Evolutionary conservation across 2,797 vertebrate species (phyloP), one percentile per base, ranked within the genome.

Genomic region (Lutjanus argentimaculatus): DNA sequence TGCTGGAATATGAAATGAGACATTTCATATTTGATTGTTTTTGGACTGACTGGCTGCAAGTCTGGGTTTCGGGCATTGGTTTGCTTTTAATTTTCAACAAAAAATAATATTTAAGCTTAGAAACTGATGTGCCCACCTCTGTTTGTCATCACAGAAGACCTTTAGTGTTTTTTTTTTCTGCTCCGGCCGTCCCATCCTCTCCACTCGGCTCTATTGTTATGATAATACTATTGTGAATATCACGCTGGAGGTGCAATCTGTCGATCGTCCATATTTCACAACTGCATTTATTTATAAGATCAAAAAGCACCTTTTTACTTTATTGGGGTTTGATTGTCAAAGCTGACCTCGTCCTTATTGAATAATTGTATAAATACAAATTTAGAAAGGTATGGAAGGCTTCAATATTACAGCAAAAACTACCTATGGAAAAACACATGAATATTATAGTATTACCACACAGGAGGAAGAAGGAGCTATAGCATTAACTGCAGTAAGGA

Each of bases 151-250:
- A 83, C 53, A 85, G 82, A 85, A 75, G 90, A 91, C 73, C 86
- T 89, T 80, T 81, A 55, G 85, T 48, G 45, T 14, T 68, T 36
- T 88, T 25, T 66, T 79, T 71, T 75, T 64, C 74, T 71, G 45
- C 73, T 64, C 63, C 58, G 76, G 86, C 80, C 90, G 80, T 86
- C 86, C 92, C 78, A 84, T 93, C 88, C 84, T 91, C 67, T 62
- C 90, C 75, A 70, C 78, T 87, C 87, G 75, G 65, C 59, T 77
- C 92, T 65, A 94, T 95, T 95, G 94, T 95, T 91, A 94, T 95
- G 94, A 95, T 95, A 95, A 95, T 95, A 79, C 93, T 85, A 92
- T 94, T 94, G 93, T 94, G 87, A 85, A 82, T 95, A 93, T 94
- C 87, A 92, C 82, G 83, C 91, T 89, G 88, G 87, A 93, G 89